These are phyloP conservation scores for Platalea minor DNA, from an alignment of 2,797 vertebrate genomes.

Conservation along the genomic window DNA sequence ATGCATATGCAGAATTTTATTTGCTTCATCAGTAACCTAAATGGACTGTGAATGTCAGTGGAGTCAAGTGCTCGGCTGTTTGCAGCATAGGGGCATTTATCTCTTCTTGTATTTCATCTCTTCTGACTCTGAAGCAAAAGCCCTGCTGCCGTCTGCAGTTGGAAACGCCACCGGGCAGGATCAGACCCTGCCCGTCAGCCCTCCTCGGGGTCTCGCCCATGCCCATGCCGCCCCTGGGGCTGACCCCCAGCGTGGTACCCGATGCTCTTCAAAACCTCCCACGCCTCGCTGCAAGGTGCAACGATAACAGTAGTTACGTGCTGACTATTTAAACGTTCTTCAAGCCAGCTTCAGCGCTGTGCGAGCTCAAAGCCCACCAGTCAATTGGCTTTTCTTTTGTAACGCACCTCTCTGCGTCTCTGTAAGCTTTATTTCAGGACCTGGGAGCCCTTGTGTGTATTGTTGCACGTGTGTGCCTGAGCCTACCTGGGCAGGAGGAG, in stretches of 20 bases:
- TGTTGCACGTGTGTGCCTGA: fast-evolving
- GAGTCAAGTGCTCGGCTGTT: background rate
- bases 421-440: background rate
- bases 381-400: background rate
- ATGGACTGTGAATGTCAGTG: constrained; percentile 46
- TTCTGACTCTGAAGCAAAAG: background rate
- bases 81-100: background rate
- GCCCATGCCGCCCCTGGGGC: fast-evolving
- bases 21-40: constrained; percentile 18
- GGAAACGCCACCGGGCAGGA: background rate
- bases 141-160: background rate
- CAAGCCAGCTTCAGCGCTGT: background rate
- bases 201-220: background rate
- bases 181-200: background rate
- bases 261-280: background rate
- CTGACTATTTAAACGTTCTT: fast-evolving
- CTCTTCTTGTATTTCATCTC: background rate
- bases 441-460: background rate
- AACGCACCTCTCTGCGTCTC: background rate
- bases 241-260: fast-evolving
- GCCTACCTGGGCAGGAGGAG: background rate
- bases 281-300: fast-evolving
- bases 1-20: constrained; percentile 21
- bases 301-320: fast-evolving
- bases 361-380: background rate